phyloP scores from a whole-genome alignment of 2,113 vertebrate species.

The Phaethon lepturus region DNA sequence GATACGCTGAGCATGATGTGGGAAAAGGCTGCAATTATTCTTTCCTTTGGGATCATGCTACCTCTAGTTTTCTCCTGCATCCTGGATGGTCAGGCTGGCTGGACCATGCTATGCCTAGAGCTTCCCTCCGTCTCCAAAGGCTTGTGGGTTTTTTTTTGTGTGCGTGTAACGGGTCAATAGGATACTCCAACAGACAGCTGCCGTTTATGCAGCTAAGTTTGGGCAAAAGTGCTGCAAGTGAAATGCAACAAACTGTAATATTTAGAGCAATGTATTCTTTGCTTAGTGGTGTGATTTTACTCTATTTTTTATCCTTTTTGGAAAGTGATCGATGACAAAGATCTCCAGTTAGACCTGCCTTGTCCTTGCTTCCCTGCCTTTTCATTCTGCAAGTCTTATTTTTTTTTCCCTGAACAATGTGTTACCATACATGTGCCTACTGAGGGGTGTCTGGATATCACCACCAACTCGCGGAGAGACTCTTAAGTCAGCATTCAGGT shows the following conservation, averaged over 20 bases:
- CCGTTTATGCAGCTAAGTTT: neutral
- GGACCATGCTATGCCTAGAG: neutral
- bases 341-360: neutral
- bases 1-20: fast-evolving
- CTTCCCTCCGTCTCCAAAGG: neutral
- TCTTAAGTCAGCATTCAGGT: neutral
- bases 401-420: neutral
- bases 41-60: neutral
- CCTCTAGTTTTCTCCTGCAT: neutral
- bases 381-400: neutral
- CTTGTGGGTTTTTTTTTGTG: neutral
- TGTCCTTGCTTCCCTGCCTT: neutral
- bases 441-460: neutral
- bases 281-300: neutral
- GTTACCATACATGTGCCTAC: neutral
- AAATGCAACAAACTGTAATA: neutral
- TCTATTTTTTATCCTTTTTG: neutral
- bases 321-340: neutral
- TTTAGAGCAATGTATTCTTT: neutral
- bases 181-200: neutral
- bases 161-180: neutral
- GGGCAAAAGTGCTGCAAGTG: neutral
- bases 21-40: neutral
- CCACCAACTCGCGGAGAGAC: fast-evolving
- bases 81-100: neutral